Percentiles rank a stretch among this genome's conserved stretches.
Conservation (phyloP, 2,888 invertebrate genomes). For the Polydrusus pterygomalis region DNA sequence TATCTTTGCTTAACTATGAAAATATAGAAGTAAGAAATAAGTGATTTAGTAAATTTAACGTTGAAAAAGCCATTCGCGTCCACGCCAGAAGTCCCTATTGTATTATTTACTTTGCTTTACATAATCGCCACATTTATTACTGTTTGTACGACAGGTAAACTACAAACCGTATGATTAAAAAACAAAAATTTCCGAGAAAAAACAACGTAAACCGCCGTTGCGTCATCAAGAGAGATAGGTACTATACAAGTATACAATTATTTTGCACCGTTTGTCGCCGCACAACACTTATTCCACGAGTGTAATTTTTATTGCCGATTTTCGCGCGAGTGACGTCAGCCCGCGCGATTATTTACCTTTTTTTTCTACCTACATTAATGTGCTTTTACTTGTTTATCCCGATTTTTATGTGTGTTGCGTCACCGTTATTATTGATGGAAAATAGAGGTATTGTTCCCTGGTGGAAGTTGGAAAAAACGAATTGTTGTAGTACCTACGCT, state of each 20-base stretch:
- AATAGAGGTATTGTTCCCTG: not conserved
- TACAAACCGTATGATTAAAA: not conserved
- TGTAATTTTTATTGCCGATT: slow-evolving; percentile 8
- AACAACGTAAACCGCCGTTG: not conserved
- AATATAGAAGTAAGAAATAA: too few relatives aligned
- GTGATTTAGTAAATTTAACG: too few relatives aligned
- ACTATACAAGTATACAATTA: not conserved
- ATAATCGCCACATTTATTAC: not conserved
- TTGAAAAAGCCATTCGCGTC: too few relatives aligned
- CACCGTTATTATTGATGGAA: not conserved
- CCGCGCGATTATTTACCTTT: slow-evolving; percentile 2
- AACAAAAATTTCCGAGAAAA: slow-evolving; percentile 27
- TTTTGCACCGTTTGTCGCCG: slow-evolving; percentile 18
- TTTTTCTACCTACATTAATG: slow-evolving; percentile 21
- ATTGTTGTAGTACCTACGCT: too few relatives aligned
- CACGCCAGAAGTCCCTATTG: too few relatives aligned
- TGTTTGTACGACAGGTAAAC: not conserved
- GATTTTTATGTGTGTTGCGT: slow-evolving; percentile 13
- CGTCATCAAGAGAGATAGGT: not conserved
- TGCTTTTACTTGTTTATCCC: slow-evolving; percentile 15
- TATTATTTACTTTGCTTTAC: too few relatives aligned
- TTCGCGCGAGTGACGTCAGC: slow-evolving; percentile 9
- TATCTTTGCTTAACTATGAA: too few relatives aligned
- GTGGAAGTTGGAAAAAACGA: not conserved
- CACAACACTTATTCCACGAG: not conserved